Percentiles rank a stretch among this genome's conserved stretches.
These are phyloP conservation scores for Cliona cf. orientalis DNA, from an alignment of 37 sponge, comb jelly and placozoan species.

Conservation along the genomic window DNA sequence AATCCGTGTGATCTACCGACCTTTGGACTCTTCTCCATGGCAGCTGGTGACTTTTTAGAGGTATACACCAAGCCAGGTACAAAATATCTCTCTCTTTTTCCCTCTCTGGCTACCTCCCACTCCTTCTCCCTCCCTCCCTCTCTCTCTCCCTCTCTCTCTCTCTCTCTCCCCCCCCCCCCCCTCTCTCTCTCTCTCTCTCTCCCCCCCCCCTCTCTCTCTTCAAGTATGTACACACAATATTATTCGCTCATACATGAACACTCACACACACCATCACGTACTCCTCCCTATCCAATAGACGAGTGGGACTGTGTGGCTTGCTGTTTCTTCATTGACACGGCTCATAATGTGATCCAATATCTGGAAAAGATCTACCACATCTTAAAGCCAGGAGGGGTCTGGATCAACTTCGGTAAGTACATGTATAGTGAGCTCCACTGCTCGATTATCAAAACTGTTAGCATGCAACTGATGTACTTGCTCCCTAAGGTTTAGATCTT, in stretches of 20 bases:
- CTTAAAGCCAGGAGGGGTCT: conserved; percentile 93
- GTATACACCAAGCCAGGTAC: conserved; percentile 82
- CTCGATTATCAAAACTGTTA: too few relatives aligned
- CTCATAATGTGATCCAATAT: conserved; percentile 92
- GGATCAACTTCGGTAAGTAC: conserved; percentile 91
- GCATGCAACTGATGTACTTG: too few relatives aligned
- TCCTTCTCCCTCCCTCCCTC: conserved; percentile 14
- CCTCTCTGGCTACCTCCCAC: conserved; percentile 16
- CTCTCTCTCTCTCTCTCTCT: conserved; percentile 24
- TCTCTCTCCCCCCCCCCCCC: not conserved
- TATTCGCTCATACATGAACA: not conserved
- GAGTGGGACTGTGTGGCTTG: conserved; percentile 81
- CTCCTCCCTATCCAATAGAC: conserved; percentile 13
- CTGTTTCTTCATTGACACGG: conserved; percentile 95
- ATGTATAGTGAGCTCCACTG: conserved; percentile 72
- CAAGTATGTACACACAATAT: not conserved
- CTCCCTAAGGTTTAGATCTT: too few relatives aligned
- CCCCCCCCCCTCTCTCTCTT: conserved; percentile 5
- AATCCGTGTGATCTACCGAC: conserved; percentile 71
- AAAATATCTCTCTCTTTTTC: conserved; percentile 19
- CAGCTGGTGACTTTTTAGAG: conserved; percentile 94
- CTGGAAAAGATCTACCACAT: conserved; percentile 87
- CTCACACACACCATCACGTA: not conserved
- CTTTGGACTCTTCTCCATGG: conserved; percentile 87
- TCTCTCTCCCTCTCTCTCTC: conserved; percentile 20